Conservation (phyloP, 2,797 vertebrate genomes). For the Periparus ater region DNA sequence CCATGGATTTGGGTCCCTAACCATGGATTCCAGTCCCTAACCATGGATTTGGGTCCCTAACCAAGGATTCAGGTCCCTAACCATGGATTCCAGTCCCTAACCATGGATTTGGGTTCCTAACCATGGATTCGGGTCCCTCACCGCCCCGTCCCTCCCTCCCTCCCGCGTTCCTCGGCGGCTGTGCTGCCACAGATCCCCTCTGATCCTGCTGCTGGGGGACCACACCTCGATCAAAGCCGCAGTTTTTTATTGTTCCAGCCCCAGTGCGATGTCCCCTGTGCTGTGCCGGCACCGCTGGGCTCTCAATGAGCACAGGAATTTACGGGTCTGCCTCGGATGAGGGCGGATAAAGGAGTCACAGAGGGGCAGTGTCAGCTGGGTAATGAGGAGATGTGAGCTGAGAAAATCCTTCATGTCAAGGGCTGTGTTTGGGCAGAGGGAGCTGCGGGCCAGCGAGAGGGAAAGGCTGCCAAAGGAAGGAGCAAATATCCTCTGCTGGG, state of each 20-base stretch:
- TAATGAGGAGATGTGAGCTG: constrained; percentile 35
- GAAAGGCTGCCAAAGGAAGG: not conserved
- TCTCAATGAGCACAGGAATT: constrained; percentile 18
- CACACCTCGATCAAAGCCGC: not conserved
- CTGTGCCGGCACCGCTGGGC: not conserved
- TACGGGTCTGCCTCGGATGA: constrained; percentile 17
- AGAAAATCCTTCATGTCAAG: constrained; percentile 23
- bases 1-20: too few relatives aligned
- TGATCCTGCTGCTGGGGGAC: not conserved
- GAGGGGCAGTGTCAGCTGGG: not conserved
- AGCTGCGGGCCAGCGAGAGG: not conserved
- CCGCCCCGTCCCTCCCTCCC: not conserved
- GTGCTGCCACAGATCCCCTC: constrained; percentile 5
- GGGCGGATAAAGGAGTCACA: constrained; percentile 9
- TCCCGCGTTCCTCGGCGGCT: not conserved
- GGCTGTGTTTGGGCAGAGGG: not conserved
- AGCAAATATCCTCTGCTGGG: not conserved
- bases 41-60: not conserved
- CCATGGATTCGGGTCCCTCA: not conserved
- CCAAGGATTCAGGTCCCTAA: too few relatives aligned
- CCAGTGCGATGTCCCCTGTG: not conserved
- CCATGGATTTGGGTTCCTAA: not conserved
- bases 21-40: not conserved
- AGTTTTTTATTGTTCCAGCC: constrained; percentile 17
- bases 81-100: too few relatives aligned